Evolutionary conservation across 2,888 invertebrate genomes (phyloP).

Genomic region (Cerastis leucographa): DNA sequence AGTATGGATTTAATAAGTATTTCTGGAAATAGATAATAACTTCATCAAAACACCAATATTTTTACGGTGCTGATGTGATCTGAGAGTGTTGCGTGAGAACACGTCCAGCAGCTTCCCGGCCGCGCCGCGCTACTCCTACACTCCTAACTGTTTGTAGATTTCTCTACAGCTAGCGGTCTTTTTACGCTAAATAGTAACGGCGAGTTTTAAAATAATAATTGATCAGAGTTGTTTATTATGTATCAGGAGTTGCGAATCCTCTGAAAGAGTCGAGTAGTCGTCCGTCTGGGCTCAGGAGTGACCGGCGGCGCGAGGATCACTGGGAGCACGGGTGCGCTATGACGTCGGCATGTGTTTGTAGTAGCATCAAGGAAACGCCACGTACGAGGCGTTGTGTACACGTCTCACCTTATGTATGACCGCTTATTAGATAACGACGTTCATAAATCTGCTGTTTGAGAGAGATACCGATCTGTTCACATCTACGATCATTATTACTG

Average conservation of each 20-base stretch:
- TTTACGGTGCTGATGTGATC: neutral
- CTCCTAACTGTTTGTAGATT: neutral
- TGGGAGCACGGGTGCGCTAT: neutral
- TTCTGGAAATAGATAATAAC: slow-evolving; percentile 21
- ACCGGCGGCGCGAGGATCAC: no score
- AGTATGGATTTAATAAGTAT: no score
- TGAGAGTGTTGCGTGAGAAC: no score
- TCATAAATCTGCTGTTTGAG: slow-evolving; percentile 13
- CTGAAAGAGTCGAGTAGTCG: neutral
- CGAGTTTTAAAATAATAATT: neutral
- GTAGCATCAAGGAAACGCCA: slow-evolving; percentile 2
- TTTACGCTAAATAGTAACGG: neutral
- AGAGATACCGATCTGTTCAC: slow-evolving; percentile 15
- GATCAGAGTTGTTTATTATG: neutral
- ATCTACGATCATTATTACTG: neutral
- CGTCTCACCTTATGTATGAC: slow-evolving; percentile 23
- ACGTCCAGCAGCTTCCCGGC: no score
- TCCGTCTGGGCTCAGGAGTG: no score
- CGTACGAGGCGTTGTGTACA: slow-evolving; percentile 4
- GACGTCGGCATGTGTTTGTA: slow-evolving; percentile 20
- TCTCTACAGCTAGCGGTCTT: neutral
- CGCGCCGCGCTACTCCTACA: neutral
- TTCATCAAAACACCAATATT: slow-evolving; percentile 10
- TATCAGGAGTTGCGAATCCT: neutral
- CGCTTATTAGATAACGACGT: slow-evolving; percentile 31